A percentile compares a stretch with the other conserved stretches of the same genome.
These are phyloP conservation scores for Thaleichthys pacificus DNA, from an alignment of 2,797 vertebrate species.

Conservation along the genomic window DNA sequence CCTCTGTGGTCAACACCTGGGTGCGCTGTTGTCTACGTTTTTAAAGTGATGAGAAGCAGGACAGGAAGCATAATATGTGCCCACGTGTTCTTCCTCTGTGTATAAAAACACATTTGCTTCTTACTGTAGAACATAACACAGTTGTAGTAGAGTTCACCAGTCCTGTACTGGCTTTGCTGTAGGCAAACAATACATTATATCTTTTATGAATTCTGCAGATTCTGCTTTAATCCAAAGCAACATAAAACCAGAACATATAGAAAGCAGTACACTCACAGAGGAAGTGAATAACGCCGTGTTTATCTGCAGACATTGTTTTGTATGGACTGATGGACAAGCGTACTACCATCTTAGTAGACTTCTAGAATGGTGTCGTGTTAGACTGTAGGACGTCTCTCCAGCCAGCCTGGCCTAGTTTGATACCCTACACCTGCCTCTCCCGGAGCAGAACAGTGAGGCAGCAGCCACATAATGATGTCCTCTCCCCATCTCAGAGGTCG, in stretches of 20 bases:
- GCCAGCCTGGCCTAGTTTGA: not conserved
- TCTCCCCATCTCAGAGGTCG: conserved; percentile 1
- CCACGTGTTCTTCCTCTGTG: not conserved
- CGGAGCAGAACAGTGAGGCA: not conserved
- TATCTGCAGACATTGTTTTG: too few relatives aligned
- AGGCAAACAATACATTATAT: too few relatives aligned
- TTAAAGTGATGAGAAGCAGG: not conserved
- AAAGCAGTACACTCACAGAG: too few relatives aligned
- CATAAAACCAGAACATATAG: too few relatives aligned
- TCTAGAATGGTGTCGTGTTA: too few relatives aligned
- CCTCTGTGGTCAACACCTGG: not conserved
- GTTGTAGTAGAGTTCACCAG: not conserved
- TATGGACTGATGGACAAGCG: too few relatives aligned
- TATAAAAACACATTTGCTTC: not conserved
- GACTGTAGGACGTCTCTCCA: too few relatives aligned
- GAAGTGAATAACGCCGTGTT: too few relatives aligned
- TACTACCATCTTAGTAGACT: too few relatives aligned
- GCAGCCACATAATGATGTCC: conserved; percentile 7
- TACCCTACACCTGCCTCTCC: not conserved
- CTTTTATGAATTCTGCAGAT: too few relatives aligned
- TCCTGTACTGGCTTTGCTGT: too few relatives aligned
- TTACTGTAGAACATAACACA: not conserved
- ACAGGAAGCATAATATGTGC: not conserved
- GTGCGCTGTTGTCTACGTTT: not conserved
- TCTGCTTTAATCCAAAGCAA: too few relatives aligned